These are phyloP conservation scores for Samia ricini DNA, from an alignment of 1,140 invertebrate genomes.

Conservation along the genomic window DNA sequence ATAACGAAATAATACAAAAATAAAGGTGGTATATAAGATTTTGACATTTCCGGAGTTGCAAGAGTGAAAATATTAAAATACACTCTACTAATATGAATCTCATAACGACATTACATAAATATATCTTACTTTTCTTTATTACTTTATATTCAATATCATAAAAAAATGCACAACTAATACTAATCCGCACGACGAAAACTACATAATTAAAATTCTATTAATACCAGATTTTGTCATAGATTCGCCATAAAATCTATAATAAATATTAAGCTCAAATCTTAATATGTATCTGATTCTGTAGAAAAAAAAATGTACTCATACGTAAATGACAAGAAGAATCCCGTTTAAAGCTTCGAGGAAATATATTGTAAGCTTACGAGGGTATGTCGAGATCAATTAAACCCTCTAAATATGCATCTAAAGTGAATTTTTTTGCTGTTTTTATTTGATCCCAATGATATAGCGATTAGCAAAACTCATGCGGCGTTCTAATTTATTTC, in stretches of 20 bases:
- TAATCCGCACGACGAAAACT: constrained; percentile 49
- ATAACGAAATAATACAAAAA: background rate
- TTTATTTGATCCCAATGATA: background rate
- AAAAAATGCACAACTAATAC: constrained; percentile 68
- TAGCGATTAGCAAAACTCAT: background rate
- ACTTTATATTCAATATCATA: constrained; percentile 35
- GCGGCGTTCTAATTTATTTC: background rate
- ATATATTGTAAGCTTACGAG: too few relatives aligned
- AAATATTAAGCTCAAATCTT: background rate
- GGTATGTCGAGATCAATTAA: too few relatives aligned
- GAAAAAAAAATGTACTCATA: background rate
- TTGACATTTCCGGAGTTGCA: constrained; percentile 18
- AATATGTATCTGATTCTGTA: background rate
- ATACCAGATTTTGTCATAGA: too few relatives aligned
- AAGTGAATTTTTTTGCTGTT: background rate
- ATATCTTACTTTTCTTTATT: background rate
- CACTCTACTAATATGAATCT: constrained; percentile 33
- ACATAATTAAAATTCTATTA: too few relatives aligned
- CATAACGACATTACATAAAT: constrained; percentile 30
- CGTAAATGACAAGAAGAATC: background rate
- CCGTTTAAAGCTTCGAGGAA: background rate
- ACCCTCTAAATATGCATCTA: background rate
- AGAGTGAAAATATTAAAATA: constrained; percentile 24
- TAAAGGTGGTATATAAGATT: background rate
- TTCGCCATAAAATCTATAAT: background rate